A percentile compares a stretch with the other conserved stretches of the same genome.
These are phyloP conservation scores for Onychostoma macrolepis DNA, from an alignment of 2,113 vertebrate genomes.

Conservation along the genomic window DNA sequence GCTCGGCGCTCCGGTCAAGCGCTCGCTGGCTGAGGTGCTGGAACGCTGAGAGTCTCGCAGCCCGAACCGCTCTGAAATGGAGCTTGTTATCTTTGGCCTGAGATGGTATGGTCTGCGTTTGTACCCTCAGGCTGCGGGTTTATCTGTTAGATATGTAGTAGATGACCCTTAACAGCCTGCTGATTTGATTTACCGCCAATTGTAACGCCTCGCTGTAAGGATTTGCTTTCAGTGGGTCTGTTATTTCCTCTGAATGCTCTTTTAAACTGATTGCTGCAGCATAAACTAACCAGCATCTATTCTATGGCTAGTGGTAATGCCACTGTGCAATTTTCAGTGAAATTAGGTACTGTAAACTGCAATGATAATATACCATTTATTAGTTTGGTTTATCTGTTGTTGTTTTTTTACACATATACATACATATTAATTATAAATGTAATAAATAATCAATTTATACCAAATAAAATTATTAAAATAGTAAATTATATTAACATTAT, in stretches of 20 bases:
- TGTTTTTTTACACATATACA: no score
- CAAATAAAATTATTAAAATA: no score
- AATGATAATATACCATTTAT: not conserved
- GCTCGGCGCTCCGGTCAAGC: not conserved
- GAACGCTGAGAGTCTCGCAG: not conserved
- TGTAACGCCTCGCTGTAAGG: not conserved
- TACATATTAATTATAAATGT: no score
- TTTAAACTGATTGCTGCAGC: not conserved
- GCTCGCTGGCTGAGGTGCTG: not conserved
- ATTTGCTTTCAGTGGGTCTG: not conserved
- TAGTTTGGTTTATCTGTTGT: not conserved
- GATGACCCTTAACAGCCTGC: not conserved
- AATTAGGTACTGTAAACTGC: not conserved
- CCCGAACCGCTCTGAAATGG: not conserved
- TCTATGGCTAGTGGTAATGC: slow-evolving; percentile 1
- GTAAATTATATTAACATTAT: no score
- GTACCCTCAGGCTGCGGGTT: not conserved
- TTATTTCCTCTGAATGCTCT: slow-evolving; percentile 14
- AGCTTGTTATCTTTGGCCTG: slow-evolving; percentile 20
- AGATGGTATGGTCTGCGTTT: not conserved
- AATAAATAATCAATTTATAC: no score
- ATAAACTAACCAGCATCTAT: not conserved
- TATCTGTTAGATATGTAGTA: slow-evolving; percentile 23
- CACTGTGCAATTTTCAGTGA: not conserved
- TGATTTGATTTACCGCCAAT: slow-evolving; percentile 28